Percentiles rank a stretch among this genome's conserved stretches.
Evolutionary conservation across 2,113 vertebrate genomes (phyloP).

Genomic region (Ciconia boyciana): DNA sequence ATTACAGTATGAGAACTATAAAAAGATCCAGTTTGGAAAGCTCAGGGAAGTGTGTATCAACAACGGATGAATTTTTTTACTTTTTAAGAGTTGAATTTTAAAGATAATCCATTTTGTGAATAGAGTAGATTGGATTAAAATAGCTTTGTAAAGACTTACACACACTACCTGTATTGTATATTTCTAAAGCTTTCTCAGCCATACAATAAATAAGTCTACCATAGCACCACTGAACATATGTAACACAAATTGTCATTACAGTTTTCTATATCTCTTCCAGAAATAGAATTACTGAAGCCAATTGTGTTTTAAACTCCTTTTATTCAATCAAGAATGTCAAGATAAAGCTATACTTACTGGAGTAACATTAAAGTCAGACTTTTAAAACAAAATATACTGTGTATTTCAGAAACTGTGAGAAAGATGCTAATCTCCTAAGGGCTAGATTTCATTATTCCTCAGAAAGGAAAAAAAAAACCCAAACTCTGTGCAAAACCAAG

Average conservation of each 20-base stretch:
- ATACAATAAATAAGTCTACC: constrained; percentile 2
- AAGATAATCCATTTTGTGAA: not conserved
- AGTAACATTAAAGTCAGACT: not conserved
- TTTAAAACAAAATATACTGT: constrained; percentile 14
- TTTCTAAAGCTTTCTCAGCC: not conserved
- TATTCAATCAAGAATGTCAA: constrained; percentile 22
- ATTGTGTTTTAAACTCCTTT: constrained; percentile 34
- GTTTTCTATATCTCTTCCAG: constrained; percentile 34
- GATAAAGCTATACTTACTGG: not conserved
- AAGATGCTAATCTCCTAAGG: not conserved
- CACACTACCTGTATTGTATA: not conserved
- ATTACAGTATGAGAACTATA: not conserved
- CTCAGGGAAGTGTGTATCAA: not conserved
- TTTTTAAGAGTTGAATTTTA: not conserved
- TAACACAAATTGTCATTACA: not conserved
- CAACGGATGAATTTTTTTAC: not conserved
- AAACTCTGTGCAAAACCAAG: not conserved
- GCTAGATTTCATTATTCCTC: not conserved
- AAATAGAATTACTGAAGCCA: constrained; percentile 19
- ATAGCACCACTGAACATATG: not conserved
- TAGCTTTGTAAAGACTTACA: not conserved
- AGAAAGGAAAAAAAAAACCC: not conserved
- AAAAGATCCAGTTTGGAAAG: not conserved
- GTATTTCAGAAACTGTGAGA: not conserved
- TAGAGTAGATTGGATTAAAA: not conserved